phyloP scores from a whole-genome alignment of 2,888 invertebrate species.

The Rhagonycha lutea region DNA sequence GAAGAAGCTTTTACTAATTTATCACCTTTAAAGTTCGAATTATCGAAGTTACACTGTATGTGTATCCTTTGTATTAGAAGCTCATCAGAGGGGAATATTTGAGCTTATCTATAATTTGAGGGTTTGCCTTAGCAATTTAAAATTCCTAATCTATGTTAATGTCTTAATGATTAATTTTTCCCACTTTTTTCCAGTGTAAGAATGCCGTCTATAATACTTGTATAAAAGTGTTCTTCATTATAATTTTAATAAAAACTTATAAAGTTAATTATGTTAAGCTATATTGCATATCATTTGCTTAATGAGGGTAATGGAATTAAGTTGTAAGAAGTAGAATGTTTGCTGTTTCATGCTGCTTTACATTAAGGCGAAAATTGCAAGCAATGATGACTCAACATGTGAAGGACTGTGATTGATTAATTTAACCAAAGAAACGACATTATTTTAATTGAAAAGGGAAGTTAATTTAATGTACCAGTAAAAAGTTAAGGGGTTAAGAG shows the following conservation, averaged over 20 bases:
- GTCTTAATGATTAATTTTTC: too few species aligned
- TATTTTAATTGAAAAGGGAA: constrained; percentile 10
- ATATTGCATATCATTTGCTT: not conserved
- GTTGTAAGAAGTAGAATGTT: constrained; percentile 9
- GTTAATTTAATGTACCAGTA: not conserved
- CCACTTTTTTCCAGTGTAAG: not conserved
- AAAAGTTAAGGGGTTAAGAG: not conserved
- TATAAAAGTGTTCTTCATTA: not conserved
- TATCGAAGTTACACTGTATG: too few species aligned
- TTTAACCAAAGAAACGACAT: constrained; percentile 16
- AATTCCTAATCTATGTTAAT: too few species aligned
- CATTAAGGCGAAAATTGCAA: constrained; percentile 17
- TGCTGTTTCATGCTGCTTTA: constrained; percentile 4
- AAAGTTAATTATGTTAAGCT: not conserved
- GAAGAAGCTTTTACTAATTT: too few species aligned
- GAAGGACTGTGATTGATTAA: constrained; percentile 21
- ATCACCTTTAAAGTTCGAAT: too few species aligned
- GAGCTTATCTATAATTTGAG: not conserved
- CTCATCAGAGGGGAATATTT: too few species aligned
- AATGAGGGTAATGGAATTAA: constrained; percentile 10
- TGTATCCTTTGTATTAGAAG: too few species aligned
- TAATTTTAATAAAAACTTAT: not conserved
- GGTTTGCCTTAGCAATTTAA: not conserved
- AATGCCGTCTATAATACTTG: not conserved
- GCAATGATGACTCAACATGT: constrained; percentile 21